Conservation (phyloP, 2,888 invertebrate genomes). For the Eurois occulta region DNA sequence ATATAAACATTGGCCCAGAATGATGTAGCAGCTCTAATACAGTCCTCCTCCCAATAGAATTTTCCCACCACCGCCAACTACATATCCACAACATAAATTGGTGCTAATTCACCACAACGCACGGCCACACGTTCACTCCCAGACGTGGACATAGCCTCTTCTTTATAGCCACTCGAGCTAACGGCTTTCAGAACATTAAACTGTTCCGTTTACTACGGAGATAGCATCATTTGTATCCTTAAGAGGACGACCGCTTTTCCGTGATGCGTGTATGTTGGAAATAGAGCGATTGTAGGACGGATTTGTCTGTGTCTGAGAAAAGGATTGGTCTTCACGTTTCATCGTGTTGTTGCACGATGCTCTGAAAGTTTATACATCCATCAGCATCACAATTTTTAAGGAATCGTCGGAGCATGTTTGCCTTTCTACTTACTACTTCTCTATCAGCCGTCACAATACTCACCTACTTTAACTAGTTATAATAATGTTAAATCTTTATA, state of each 20-base stretch:
- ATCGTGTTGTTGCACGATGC: neutral
- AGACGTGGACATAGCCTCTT: constrained; percentile 37
- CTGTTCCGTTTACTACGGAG: constrained; percentile 55
- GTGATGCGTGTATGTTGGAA: constrained; percentile 42
- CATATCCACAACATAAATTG: constrained; percentile 30
- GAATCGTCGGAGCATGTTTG: neutral
- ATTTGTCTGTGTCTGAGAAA: constrained; percentile 44
- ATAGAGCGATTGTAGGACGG: constrained; percentile 30
- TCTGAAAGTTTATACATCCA: neutral
- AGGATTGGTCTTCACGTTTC: neutral
- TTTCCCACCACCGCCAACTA: constrained; percentile 21
- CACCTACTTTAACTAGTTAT: too few species aligned
- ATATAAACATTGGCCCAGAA: neutral
- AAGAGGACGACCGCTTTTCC: constrained; percentile 54
- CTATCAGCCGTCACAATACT: neutral
- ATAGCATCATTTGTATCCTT: constrained; percentile 66
- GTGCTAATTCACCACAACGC: constrained; percentile 33
- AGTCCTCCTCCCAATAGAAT: neutral
- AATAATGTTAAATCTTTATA: too few species aligned
- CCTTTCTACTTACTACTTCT: neutral
- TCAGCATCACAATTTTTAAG: neutral
- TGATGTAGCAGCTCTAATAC: neutral
- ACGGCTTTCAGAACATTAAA: constrained; percentile 59
- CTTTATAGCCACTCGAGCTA: constrained; percentile 58
- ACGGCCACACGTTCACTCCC: constrained; percentile 24